phyloP scores from a whole-genome alignment of 92 coral and sea anemone genomes.

The Meandrina meandrites region DNA sequence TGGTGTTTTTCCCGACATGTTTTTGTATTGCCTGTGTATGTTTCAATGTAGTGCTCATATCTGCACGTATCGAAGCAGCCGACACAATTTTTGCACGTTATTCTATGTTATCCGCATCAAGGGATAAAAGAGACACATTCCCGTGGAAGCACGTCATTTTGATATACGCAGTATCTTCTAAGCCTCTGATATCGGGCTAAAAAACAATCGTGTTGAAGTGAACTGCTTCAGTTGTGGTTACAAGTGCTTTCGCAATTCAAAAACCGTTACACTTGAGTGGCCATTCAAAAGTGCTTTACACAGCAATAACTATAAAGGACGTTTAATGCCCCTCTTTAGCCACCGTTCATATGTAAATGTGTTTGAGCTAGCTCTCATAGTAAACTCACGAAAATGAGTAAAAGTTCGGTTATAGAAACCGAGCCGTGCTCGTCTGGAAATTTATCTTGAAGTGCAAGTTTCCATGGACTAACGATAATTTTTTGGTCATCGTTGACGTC shows the following conservation, averaged over 20 bases:
- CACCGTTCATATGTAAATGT: conserved; percentile 1
- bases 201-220: not conserved
- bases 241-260: not conserved
- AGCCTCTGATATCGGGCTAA: not conserved
- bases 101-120: not conserved
- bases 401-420: not conserved
- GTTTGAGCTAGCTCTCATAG: not conserved
- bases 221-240: not conserved
- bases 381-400: not conserved
- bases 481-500: not conserved
- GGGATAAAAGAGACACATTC: not conserved
- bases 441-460: not conserved
- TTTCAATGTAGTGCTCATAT: not conserved
- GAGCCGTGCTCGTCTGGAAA: not conserved
- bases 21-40: conserved; percentile 11
- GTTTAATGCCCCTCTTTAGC: not conserved
- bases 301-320: conserved; percentile 1
- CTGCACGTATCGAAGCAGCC: conserved; percentile 11
- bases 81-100: conserved; percentile 3
- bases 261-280: conserved; percentile 13
- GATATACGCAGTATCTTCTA: not conserved
- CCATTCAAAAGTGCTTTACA: not conserved
- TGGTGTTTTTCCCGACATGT: conserved; percentile 17
- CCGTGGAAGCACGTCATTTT: not conserved
- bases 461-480: no score